A percentile compares a stretch with the other conserved stretches of the same genome.
phyloP scores from a whole-genome alignment of 1,140 invertebrate genomes.

The Sminthurides bifidus region DNA sequence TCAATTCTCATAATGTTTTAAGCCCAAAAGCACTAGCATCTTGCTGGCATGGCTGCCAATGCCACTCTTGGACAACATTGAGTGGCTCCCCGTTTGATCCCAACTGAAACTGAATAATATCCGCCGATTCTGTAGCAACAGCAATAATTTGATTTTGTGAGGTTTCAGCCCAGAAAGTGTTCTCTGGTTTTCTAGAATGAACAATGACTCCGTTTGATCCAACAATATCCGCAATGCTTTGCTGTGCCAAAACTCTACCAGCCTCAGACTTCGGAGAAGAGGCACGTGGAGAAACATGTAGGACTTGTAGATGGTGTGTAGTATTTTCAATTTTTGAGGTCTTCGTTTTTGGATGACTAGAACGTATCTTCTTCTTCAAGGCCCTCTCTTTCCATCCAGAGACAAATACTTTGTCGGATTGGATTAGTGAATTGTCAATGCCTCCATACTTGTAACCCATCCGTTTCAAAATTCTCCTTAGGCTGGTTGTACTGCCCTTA shows the following conservation, averaged over 20 bases:
- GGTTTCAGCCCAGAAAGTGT: background rate
- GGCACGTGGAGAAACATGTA: no score
- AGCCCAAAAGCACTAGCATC: background rate
- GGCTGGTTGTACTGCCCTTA: slow-evolving; percentile 24
- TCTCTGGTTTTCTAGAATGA: background rate
- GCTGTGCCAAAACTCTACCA: no score
- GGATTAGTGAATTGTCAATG: slow-evolving; percentile 2
- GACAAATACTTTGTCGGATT: slow-evolving; percentile 3
- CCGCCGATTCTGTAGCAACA: background rate
- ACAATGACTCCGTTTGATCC: slow-evolving; percentile 8
- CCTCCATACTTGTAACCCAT: slow-evolving; percentile 22
- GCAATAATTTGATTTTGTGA: background rate
- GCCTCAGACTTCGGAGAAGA: no score
- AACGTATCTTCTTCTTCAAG: background rate
- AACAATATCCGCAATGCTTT: no score
- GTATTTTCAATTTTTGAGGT: background rate
- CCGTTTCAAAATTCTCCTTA: slow-evolving; percentile 25
- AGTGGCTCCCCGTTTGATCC: background rate
- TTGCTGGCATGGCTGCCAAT: background rate
- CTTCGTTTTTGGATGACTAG: background rate
- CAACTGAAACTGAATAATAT: slow-evolving; percentile 1
- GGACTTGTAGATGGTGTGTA: background rate
- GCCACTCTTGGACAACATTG: slow-evolving; percentile 2
- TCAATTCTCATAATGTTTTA: no score
- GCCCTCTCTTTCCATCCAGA: slow-evolving; percentile 5